Base-by-base conservation (phyloP, 2,888 invertebrate genomes). In the Hypolimnas misippus region DNA sequence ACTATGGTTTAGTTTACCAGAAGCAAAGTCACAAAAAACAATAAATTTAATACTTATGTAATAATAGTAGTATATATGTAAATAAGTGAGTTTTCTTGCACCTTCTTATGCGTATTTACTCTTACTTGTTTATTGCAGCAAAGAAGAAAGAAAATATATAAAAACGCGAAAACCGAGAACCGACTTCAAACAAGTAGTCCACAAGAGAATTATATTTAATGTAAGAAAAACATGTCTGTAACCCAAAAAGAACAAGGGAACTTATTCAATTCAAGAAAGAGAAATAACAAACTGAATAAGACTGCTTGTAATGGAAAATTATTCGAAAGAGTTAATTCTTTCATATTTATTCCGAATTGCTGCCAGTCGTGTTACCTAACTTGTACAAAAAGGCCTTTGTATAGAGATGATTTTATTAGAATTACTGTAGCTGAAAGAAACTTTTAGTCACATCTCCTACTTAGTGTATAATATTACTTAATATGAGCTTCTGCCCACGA, bases 151-250 rank as follows among this genome's bases (percentile, higher is more conserved):
- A n/a, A n/a, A n/a, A n/a, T n/a, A n/a, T n/a, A n/a, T n/a, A n/a
- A n/a, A n/a, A n/a, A n/a, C n/a, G n/a, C n/a, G n/a, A n/a, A n/a
- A 46, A 58, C 4, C 17, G 17, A 4, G 8, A 42, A 54, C 54
- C 51, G 17, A 40, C 54, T 65, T 58, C 19, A 55, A 38, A 52
- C 58, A 57, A 57, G 57, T 21, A 51, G 57, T 55, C 38, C 57
- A 44, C 54, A 16, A 44, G 46, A 57, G 53, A 49, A 64, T 44
- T 12, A 40, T 51, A 54, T 58, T 46, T 25, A 31, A 31, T 17
- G 25, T 42, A n/a, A 19, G 55, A 52, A 61, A 52, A 64, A 33
- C 35, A 55, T 29, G 12, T 25, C 14, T 25, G 49, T 29, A 49
- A 42, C 44, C 25, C 44, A 44, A 25, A 59, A 44, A 31, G 52